Conservation (phyloP, 1,140 invertebrate genomes). For the Branchinecta lynchi region DNA sequence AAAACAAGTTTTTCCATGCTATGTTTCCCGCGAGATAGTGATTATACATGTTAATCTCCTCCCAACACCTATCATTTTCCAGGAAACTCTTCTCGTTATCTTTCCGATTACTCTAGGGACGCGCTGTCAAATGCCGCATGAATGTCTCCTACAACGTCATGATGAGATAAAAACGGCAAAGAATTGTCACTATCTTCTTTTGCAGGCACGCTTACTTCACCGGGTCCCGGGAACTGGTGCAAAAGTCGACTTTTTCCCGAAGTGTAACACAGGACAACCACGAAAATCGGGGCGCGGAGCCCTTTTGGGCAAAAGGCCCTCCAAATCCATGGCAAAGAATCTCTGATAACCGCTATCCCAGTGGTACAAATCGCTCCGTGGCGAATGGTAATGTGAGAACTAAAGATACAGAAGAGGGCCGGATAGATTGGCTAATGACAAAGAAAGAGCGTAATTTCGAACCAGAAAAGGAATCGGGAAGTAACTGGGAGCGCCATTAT, state of each 20-base stretch:
- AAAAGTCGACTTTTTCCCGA: neutral
- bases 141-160: too few relatives aligned
- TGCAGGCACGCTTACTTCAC: neutral
- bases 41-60: too few relatives aligned
- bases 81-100: too few relatives aligned
- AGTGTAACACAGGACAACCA: neutral
- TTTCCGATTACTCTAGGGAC: too few relatives aligned
- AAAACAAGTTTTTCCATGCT: too few relatives aligned
- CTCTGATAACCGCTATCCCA: neutral
- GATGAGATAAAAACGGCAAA: too few relatives aligned
- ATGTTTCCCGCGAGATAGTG: too few relatives aligned
- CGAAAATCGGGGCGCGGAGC: neutral
- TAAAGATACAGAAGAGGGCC: neutral
- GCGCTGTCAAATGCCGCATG: too few relatives aligned
- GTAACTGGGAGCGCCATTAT: neutral
- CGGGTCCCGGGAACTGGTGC: neutral
- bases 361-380: neutral
- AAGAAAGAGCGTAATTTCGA: neutral
- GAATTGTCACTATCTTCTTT: neutral
- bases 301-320: neutral
- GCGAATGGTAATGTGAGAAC: neutral
- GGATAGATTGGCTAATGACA: neutral
- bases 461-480: neutral
- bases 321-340: conserved; percentile 7
- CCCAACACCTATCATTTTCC: too few relatives aligned